Evolutionary conservation across 2,888 invertebrate genomes (phyloP).

Genomic region (Drosophila borborema): DNA sequence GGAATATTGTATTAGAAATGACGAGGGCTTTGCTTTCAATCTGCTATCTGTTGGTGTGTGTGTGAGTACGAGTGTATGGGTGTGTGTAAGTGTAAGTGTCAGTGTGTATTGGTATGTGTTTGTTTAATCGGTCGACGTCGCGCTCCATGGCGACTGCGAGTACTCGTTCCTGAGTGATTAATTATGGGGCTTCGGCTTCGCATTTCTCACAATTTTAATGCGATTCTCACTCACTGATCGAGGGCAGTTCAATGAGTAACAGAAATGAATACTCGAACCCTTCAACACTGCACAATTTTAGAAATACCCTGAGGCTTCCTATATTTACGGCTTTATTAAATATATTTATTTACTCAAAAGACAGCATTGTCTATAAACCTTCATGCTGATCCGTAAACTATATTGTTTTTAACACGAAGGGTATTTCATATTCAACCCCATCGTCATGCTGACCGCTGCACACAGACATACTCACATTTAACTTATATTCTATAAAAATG

Average conservation of each 20-base stretch:
- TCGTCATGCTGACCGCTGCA: no score
- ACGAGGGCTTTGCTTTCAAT: conserved; percentile 57
- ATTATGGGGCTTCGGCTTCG: conserved; percentile 48
- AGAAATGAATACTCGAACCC: neutral
- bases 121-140: conserved; percentile 49
- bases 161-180: conserved; percentile 50
- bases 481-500: no score
- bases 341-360: no score
- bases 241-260: conserved; percentile 27
- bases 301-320: no score
- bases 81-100: conserved; percentile 3
- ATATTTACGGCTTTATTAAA: no score
- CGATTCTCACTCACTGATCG: conserved; percentile 40
- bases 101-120: conserved; percentile 17
- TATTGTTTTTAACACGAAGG: no score
- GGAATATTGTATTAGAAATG: conserved; percentile 62
- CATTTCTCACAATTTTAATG: conserved; percentile 58
- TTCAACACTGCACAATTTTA: no score
- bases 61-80: neutral
- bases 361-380: no score
- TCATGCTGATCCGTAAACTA: no score
- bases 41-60: conserved; percentile 36
- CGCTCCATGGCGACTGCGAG: conserved; percentile 33
- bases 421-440: no score
- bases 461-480: no score